A percentile compares a stretch with the other conserved stretches of the same genome.
Conservation (phyloP, 2,797 vertebrate genomes). For the Sparidentex hasta region DNA sequence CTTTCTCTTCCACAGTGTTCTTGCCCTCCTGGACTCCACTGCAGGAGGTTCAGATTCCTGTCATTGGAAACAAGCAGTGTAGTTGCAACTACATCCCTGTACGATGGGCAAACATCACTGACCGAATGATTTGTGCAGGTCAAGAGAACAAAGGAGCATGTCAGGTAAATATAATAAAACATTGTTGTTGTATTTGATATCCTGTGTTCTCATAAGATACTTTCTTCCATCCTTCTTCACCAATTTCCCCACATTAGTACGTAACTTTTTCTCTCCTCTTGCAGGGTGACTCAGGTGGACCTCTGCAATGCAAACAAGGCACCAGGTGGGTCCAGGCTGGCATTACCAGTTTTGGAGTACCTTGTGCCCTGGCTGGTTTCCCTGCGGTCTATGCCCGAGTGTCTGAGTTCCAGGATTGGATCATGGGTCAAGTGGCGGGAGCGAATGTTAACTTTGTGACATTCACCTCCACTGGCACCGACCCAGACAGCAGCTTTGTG, state of each 20-base stretch:
- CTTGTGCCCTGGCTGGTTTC: slow-evolving; percentile 59
- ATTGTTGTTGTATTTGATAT: neutral
- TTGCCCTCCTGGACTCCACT: slow-evolving; percentile 37
- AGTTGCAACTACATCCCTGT: neutral
- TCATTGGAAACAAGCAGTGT: slow-evolving; percentile 74
- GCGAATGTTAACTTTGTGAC: slow-evolving; percentile 55
- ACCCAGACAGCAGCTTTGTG: slow-evolving; percentile 60
- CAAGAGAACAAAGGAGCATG: slow-evolving; percentile 73
- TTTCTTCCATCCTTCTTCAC: no score
- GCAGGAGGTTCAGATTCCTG: slow-evolving; percentile 79
- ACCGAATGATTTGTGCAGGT: slow-evolving; percentile 80
- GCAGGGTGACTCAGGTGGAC: slow-evolving; percentile 84
- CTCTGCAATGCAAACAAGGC: slow-evolving; percentile 74
- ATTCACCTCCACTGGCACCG: slow-evolving; percentile 47
- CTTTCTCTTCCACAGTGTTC: slow-evolving; percentile 32
- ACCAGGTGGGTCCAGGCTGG: slow-evolving; percentile 78
- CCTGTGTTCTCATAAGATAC: no score
- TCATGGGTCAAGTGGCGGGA: slow-evolving; percentile 40
- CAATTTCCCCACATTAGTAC: no score
- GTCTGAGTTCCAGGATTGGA: slow-evolving; percentile 76
- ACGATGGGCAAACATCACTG: neutral
- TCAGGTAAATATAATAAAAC: slow-evolving; percentile 56
- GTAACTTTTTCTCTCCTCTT: neutral
- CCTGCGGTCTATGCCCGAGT: slow-evolving; percentile 79
- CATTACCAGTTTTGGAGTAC: slow-evolving; percentile 74